These are phyloP conservation scores for Equus quagga DNA, from an alignment of 2,113 vertebrate genomes.

Conservation along the genomic window DNA sequence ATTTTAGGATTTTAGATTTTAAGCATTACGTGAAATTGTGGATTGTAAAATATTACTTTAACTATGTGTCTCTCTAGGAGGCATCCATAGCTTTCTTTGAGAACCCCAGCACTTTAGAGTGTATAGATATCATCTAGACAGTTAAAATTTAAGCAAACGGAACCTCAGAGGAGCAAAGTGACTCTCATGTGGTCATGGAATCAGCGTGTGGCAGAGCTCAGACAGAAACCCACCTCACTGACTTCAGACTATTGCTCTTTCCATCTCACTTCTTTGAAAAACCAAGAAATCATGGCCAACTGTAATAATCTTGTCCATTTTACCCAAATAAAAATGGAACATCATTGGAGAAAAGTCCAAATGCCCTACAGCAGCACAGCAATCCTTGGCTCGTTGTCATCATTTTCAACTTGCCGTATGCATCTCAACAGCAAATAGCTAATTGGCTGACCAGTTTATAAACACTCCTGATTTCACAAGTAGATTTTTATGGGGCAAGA, in stretches of 20 bases:
- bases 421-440: constrained; percentile 73
- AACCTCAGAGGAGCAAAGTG: background rate
- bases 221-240: background rate
- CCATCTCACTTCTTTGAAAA: constrained; percentile 49
- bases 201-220: background rate
- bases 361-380: background rate
- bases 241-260: constrained; percentile 32
- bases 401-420: background rate
- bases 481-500: constrained; percentile 81
- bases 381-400: background rate
- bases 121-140: background rate
- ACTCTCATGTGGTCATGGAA: background rate
- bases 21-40: background rate
- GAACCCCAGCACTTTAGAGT: background rate
- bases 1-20: background rate
- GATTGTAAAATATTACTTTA: constrained; percentile 23
- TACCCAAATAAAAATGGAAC: constrained; percentile 66
- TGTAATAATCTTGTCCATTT: constrained; percentile 50
- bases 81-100: background rate
- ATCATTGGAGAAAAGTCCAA: constrained; percentile 48
- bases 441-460: constrained; percentile 79
- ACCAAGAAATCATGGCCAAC: constrained; percentile 33
- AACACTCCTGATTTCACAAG: constrained; percentile 81
- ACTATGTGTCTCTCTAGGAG: background rate
- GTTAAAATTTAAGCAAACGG: background rate